A percentile compares a stretch with the other conserved stretches of the same genome.
Conservation (phyloP, 2,797 vertebrate species). For the Rhinophrynus dorsalis region DNA sequence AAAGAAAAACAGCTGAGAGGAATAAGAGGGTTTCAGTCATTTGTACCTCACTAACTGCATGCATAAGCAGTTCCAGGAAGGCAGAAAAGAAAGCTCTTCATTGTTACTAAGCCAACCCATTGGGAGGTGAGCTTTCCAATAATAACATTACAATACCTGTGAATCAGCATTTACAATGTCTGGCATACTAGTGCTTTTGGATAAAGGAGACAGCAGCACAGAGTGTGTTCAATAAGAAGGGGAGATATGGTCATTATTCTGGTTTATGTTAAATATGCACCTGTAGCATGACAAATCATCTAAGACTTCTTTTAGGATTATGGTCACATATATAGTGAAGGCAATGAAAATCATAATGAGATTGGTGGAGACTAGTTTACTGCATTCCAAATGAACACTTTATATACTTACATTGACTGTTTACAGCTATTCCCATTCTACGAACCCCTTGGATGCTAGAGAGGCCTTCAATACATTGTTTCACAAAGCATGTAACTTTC, state of each 20-base stretch:
- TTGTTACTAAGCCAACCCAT: constrained; percentile 67
- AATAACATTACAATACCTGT: constrained; percentile 47
- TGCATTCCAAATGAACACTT: too few relatives aligned
- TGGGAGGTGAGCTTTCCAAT: constrained; percentile 35
- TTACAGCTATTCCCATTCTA: too few relatives aligned
- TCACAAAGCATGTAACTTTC: too few relatives aligned
- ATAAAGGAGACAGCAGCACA: constrained; percentile 7
- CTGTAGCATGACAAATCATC: not conserved
- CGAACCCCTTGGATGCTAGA: too few relatives aligned
- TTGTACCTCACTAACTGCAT: constrained; percentile 73
- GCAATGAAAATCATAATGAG: too few relatives aligned
- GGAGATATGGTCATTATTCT: constrained; percentile 9
- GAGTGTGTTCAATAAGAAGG: constrained; percentile 13
- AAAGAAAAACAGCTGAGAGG: constrained; percentile 72
- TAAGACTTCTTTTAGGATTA: not conserved
- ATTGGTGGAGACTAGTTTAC: too few relatives aligned
- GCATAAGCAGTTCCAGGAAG: constrained; percentile 75
- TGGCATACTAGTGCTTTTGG: constrained; percentile 15
- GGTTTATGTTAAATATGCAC: not conserved
- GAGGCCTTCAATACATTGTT: too few relatives aligned
- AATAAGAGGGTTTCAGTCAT: constrained; percentile 72
- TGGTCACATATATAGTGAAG: not conserved
- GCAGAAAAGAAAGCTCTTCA: constrained; percentile 63
- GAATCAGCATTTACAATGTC: constrained; percentile 43
- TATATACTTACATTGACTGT: too few relatives aligned